phyloP scores from a whole-genome alignment of 2,113 vertebrate species.

The Muntiacus muntjak region DNA sequence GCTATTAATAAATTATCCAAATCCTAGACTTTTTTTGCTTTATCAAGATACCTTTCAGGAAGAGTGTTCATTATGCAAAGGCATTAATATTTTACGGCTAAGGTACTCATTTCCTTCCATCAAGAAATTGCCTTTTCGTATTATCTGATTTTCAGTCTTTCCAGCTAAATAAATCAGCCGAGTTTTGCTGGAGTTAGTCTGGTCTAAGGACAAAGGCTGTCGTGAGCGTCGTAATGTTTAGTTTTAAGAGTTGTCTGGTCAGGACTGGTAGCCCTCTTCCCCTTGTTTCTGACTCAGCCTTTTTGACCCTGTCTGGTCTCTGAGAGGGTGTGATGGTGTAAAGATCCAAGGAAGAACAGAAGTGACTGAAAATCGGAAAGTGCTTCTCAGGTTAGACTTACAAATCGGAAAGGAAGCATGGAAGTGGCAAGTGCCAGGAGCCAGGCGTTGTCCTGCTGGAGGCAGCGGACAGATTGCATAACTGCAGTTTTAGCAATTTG shows the following conservation, averaged over 20 bases:
- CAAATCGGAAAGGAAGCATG: background rate
- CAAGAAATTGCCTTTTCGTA: background rate
- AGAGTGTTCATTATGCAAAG: background rate
- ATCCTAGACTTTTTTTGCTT: background rate
- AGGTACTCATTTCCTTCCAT: background rate
- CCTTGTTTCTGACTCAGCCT: background rate
- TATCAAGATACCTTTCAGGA: constrained; percentile 12
- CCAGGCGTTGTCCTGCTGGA: background rate
- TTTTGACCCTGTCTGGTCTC: background rate
- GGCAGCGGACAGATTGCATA: background rate
- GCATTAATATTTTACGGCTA: background rate
- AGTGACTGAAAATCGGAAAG: background rate
- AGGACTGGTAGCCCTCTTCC: background rate
- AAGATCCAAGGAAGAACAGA: background rate
- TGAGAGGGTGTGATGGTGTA: background rate
- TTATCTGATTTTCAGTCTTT: constrained; percentile 4
- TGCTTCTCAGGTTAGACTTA: background rate
- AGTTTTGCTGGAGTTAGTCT: background rate
- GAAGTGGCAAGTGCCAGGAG: background rate
- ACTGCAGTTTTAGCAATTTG: background rate
- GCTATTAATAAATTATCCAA: background rate
- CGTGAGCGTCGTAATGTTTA: background rate
- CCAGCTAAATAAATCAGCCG: background rate
- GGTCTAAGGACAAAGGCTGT: background rate
- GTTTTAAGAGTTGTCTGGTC: background rate